phyloP scores from a whole-genome alignment of 2,888 invertebrate species.

The Baronia brevicornis region DNA sequence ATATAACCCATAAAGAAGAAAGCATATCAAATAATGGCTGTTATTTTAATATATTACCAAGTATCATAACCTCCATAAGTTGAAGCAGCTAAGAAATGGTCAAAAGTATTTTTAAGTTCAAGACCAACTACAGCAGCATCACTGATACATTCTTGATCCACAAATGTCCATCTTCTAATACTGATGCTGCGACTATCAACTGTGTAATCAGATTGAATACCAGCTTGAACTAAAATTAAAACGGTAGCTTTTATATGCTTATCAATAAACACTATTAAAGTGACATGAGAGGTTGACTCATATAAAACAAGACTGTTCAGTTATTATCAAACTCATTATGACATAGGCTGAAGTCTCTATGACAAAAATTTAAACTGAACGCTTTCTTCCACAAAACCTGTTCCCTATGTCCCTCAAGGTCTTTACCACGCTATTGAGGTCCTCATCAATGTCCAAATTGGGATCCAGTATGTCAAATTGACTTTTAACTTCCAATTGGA shows the following conservation, averaged over 20 bases:
- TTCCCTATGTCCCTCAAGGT: too few relatives aligned
- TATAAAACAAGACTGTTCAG: too few relatives aligned
- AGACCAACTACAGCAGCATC: constrained; percentile 87
- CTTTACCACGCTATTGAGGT: too few relatives aligned
- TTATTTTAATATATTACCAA: constrained; percentile 37
- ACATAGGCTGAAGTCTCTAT: too few relatives aligned
- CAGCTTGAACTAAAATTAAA: constrained; percentile 78
- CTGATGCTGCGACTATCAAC: constrained; percentile 78
- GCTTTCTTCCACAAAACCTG: too few relatives aligned
- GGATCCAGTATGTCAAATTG: too few relatives aligned
- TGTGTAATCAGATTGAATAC: constrained; percentile 73
- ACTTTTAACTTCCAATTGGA: too few relatives aligned
- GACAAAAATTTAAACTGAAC: too few relatives aligned
- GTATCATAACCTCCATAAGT: constrained; percentile 84
- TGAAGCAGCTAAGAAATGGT: constrained; percentile 89
- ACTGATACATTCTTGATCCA: constrained; percentile 81
- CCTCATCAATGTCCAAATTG: too few relatives aligned
- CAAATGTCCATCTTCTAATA: constrained; percentile 92
- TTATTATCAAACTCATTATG: too few relatives aligned
- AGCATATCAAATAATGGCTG: too few relatives aligned
- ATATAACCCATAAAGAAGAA: constrained; percentile 1
- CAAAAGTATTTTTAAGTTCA: constrained; percentile 85
- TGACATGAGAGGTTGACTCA: neutral
- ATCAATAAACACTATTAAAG: too few relatives aligned
- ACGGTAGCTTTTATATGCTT: constrained; percentile 1